Base-by-base conservation (phyloP, 1,140 invertebrate species). In the Pentalonia nigronervosa region DNA sequence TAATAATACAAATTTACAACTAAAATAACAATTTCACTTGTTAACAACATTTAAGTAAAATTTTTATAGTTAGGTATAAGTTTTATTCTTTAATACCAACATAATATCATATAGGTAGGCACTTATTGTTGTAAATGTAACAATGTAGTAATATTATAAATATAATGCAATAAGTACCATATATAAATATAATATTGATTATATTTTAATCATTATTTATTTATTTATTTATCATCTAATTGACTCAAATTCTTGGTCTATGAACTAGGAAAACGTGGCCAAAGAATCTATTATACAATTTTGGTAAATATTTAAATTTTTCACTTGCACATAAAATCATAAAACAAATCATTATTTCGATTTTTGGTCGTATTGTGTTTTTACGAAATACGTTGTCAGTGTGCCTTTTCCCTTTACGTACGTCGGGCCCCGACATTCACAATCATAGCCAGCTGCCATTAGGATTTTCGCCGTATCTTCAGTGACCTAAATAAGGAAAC, bases 371-470 rank as follows among this genome's bases (percentile, higher is more conserved):
- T 97, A 97, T 91, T 96, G 96, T 84, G 98, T 98, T 95, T 97
- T 98, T 7, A 99, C 97, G 94, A 99, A 99, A 95, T 99, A 99
- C 1, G 98, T 99, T 48, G 97, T 97, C 91, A 99, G 96, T 34
- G 97, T 98, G 25, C 98, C 98, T 95, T 99, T 99, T 56, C 98
- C 98, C 96, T 99, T 99, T 7, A 99, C 98, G 94, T 97, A 98
- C 1, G 97, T 99, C 0, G 97, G 97, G 0, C 98, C 98, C 76
- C 98, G 96, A 95, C 98, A 98, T 93, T 98, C 97, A 94, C 98
- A 97, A 23, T 97, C 96, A 95, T 99, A 99, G 0, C 97, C 97
- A 4, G 97, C 97, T 41, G 96, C 96, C 96, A 97, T 97, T 21
- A 99, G 95, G 93, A 99, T 97, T 95, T 98, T 98, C 17, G 98